These are phyloP conservation scores for Chloroceryle aenea DNA, from an alignment of 2,113 vertebrate species.

Conservation along the genomic window DNA sequence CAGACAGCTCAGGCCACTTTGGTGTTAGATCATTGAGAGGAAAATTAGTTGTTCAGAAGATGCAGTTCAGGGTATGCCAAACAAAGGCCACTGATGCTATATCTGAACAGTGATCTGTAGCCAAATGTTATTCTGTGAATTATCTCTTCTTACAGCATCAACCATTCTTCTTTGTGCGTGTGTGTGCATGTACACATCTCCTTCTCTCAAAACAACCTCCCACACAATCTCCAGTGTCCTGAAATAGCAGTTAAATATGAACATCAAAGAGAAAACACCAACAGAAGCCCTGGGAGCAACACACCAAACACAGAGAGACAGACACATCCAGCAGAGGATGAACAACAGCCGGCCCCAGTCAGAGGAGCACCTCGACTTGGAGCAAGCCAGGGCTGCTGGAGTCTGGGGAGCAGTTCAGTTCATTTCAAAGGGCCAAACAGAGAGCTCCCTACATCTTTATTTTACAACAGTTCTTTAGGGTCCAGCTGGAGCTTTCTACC, in stretches of 20 bases:
- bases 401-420: neutral
- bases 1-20: neutral
- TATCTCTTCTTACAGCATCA: neutral
- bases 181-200: too few relatives aligned
- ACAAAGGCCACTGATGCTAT: neutral
- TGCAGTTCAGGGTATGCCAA: neutral
- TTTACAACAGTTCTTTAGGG: neutral
- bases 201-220: neutral
- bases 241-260: neutral
- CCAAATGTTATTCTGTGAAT: neutral
- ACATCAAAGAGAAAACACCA: neutral
- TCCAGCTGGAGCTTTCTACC: neutral
- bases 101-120: neutral
- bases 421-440: neutral
- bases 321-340: rapidly evolving
- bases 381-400: neutral
- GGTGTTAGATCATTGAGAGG: rapidly evolving
- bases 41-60: neutral
- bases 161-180: neutral
- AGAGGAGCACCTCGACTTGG: rapidly evolving
- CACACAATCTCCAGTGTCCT: neutral
- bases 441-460: neutral
- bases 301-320: neutral
- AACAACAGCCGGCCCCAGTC: neutral
- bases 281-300: neutral